phyloP scores from a whole-genome alignment of 2,113 vertebrate species.

The Bubo scandiacus region DNA sequence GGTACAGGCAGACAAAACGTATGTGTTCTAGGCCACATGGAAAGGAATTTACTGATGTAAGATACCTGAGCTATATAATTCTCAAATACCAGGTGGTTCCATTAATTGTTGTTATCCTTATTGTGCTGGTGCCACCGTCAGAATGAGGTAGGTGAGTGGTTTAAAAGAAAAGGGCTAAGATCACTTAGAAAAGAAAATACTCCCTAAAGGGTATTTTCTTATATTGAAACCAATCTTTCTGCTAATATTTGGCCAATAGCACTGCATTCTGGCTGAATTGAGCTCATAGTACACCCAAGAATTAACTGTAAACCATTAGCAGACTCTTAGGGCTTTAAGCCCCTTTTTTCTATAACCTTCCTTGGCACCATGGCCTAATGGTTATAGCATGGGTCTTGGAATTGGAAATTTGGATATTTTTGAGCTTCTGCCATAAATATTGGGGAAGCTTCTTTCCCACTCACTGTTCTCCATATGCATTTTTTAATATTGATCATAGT shows the following conservation, averaged over 20 bases:
- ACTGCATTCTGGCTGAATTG: background rate
- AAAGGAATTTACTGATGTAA: constrained; percentile 33
- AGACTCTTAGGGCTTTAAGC: background rate
- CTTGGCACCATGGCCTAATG: background rate
- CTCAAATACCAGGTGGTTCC: constrained; percentile 17
- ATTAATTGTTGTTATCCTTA: constrained; percentile 31
- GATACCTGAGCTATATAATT: constrained; percentile 17
- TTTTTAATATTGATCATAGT: background rate
- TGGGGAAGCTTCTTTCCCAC: background rate
- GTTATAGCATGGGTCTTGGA: background rate
- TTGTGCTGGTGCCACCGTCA: background rate
- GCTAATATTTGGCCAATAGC: background rate
- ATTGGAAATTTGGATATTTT: background rate
- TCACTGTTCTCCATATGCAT: background rate
- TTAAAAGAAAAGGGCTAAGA: background rate
- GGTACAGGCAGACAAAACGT: background rate
- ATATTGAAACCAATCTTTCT: background rate
- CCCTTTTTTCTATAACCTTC: background rate
- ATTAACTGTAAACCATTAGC: background rate
- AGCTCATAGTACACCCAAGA: background rate
- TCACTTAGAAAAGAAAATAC: background rate
- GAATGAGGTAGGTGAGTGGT: constrained; percentile 19
- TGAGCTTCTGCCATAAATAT: background rate
- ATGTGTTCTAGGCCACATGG: constrained; percentile 4
- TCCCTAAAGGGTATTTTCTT: background rate